phyloP scores from a whole-genome alignment of 1,140 invertebrate species.

The Steinernema khuongi region DNA sequence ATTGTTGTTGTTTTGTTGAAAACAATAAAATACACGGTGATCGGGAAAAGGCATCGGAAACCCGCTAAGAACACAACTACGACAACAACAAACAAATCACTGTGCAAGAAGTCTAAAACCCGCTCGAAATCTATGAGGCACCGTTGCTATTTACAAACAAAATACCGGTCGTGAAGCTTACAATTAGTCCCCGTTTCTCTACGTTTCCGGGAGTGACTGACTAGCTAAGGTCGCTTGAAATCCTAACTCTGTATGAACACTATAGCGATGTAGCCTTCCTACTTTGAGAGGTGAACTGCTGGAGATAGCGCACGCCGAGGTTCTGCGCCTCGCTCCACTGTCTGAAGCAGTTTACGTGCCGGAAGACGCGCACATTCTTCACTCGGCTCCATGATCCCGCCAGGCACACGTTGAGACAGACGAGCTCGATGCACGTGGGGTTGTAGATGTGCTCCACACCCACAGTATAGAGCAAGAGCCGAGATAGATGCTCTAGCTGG shows the following conservation, averaged over 20 bases:
- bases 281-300: conserved; percentile 41
- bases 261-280: not conserved
- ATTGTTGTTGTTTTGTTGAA: conserved; percentile 13
- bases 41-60: not conserved
- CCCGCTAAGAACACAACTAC: not conserved
- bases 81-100: not conserved
- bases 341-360: conserved; percentile 53
- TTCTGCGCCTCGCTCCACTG: conserved; percentile 53
- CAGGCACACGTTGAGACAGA: conserved; percentile 40
- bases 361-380: conserved; percentile 49
- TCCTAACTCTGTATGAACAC: too few species aligned
- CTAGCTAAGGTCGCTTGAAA: too few species aligned
- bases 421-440: conserved; percentile 45
- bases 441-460: conserved; percentile 52
- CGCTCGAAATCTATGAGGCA: too few species aligned
- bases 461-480: conserved; percentile 48
- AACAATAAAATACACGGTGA: conserved; percentile 15
- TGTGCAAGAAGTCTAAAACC: too few species aligned
- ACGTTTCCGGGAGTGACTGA: not conserved
- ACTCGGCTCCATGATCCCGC: conserved; percentile 50
- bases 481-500: conserved; percentile 50
- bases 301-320: conserved; percentile 52
- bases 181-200: too few species aligned
- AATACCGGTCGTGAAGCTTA: too few species aligned
- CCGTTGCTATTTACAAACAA: too few species aligned